Evolutionary conservation across 2,888 invertebrate genomes (phyloP).

Genomic region (Cylindroiulus punctatus): DNA sequence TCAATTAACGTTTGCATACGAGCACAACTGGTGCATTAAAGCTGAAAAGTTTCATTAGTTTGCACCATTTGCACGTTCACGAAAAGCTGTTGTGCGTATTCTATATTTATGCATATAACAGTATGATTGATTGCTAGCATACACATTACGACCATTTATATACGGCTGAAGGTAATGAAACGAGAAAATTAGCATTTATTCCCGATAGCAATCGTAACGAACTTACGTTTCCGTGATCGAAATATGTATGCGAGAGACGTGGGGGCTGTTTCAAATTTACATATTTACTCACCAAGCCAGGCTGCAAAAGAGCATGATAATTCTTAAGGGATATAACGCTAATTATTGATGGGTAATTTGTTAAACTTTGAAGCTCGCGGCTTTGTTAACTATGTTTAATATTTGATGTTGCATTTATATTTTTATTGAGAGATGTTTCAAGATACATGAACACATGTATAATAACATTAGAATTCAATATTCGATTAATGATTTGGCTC

Average conservation of each 20-base stretch:
- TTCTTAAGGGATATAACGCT: neutral
- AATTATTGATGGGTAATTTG: slow-evolving; percentile 16
- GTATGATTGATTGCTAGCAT: slow-evolving; percentile 14
- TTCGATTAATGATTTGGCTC: too few relatives aligned
- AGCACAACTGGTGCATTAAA: neutral
- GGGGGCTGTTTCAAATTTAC: neutral
- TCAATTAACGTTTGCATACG: neutral
- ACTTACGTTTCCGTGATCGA: neutral
- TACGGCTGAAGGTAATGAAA: slow-evolving; percentile 12
- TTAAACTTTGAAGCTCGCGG: neutral
- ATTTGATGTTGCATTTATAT: too few relatives aligned
- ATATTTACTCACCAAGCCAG: neutral
- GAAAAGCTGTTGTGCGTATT: neutral
- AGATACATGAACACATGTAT: too few relatives aligned
- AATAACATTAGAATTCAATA: too few relatives aligned
- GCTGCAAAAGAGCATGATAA: neutral
- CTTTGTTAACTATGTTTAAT: neutral
- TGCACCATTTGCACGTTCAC: slow-evolving; percentile 25
- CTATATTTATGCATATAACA: neutral
- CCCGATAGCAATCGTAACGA: neutral
- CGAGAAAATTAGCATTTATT: slow-evolving; percentile 36
- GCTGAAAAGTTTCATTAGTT: neutral
- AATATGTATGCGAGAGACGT: slow-evolving; percentile 6
- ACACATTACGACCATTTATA: slow-evolving; percentile 11
- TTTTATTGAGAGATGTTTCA: too few relatives aligned